phyloP scores from a whole-genome alignment of 1,140 invertebrate genomes.

The Magallana ariakensis region DNA sequence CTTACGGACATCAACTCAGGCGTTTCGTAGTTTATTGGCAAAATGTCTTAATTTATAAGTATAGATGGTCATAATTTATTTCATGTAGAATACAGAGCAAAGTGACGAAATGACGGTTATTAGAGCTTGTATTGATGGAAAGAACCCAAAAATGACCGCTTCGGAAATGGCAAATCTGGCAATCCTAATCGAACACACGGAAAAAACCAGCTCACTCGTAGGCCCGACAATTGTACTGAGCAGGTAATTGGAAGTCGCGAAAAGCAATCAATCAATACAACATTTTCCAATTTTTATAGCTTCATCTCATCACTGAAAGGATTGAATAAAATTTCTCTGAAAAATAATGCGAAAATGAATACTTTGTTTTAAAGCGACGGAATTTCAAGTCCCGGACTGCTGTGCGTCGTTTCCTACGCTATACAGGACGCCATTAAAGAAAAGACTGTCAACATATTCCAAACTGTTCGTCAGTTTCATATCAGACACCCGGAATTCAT shows the following conservation, averaged over 20 bases:
- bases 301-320: not conserved
- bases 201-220: constrained; percentile 10
- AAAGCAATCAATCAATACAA: not conserved
- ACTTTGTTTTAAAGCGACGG: constrained; percentile 5
- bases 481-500: constrained; percentile 31
- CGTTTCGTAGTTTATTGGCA: no score
- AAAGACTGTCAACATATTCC: constrained; percentile 17
- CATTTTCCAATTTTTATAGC: not conserved
- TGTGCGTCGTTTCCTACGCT: constrained; percentile 3
- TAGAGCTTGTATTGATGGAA: constrained; percentile 1
- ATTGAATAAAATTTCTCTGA: not conserved
- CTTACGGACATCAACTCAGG: no score
- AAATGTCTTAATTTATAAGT: no score
- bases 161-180: constrained; percentile 24
- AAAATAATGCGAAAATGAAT: not conserved
- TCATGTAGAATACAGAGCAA: not conserved
- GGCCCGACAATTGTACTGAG: not conserved
- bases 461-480: constrained; percentile 36
- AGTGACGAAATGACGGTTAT: not conserved
- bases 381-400: not conserved
- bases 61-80: not conserved
- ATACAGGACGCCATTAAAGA: constrained; percentile 31
- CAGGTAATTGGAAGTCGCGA: not conserved
- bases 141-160: constrained; percentile 14
- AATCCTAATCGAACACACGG: constrained; percentile 17